Base-by-base conservation (phyloP, 64 coral and sea anemone genomes). In the Montipora cactus region DNA sequence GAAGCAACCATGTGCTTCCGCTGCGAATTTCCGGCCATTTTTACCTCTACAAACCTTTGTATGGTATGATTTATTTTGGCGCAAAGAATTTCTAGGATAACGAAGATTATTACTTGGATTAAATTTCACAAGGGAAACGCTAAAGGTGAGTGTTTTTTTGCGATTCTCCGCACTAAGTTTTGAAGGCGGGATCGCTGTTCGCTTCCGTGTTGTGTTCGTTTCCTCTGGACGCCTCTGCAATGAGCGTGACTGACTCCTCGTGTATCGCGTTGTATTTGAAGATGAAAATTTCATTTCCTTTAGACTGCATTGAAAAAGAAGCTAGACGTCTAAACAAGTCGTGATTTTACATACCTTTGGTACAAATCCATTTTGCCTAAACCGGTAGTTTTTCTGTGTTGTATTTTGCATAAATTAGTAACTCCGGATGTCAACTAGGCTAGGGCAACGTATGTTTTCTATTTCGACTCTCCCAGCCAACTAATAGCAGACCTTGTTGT, bases 1-100 rank as follows among this genome's bases (percentile, higher is more conserved):
- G 83, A 91, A 61, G 81, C 77, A 68, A 84, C 96, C 96, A 97
- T 97, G 96, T 97, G 96, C 96, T 97, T 97, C 96, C 96, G 96
- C 92, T 95, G 71, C 11, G 48, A 69, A 80, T 97, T 97, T 97
- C 96, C 96, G 96, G 96, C 96, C 90, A 87, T 75, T 82, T 70
- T 85, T 69, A 59, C 81, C 69, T 67, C 82, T 62, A 49, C 45
- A 48, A 49, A 70, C 69, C 66, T 71, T 71, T 68, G 47, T 62
- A 71, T 71, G 64, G 82, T 64, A 2, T 68, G 66, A 49, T 49
- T 70, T 70, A 15, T 64, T 67, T 67, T 85, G 5, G 18, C 2
- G 44, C 45, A 67, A 21, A 19, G 10, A 50, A 71, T 84, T 48
- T 44, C 82, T 67, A 50, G 82, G 46, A 22, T 47, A 70, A 21